phyloP scores from a whole-genome alignment of 2,888 invertebrate species.

The Cybosia mesomella region DNA sequence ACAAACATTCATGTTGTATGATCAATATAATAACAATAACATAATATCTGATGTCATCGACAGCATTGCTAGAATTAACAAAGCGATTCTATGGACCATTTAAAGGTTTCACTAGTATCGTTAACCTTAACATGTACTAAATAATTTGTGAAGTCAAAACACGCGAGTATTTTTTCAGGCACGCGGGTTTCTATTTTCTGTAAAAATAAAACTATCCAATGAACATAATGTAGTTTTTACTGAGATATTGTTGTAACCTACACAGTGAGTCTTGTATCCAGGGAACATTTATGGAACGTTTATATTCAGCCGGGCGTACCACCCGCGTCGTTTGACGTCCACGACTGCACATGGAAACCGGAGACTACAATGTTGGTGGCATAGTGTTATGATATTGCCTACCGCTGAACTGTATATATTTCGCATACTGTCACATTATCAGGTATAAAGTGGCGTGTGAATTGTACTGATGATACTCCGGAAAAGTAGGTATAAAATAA shows the following conservation, averaged over 20 bases:
- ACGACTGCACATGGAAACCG: slow-evolving; percentile 69
- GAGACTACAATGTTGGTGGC: slow-evolving; percentile 69
- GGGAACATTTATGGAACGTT: slow-evolving; percentile 72
- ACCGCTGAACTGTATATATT: slow-evolving; percentile 37
- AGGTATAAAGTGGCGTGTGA: slow-evolving; percentile 11
- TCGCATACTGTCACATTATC: slow-evolving; percentile 33
- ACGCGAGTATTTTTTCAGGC: background rate
- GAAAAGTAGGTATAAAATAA: slow-evolving; percentile 14
- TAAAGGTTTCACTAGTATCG: too few relatives aligned
- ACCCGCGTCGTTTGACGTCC: slow-evolving; percentile 75
- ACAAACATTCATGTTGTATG: slow-evolving; percentile 62
- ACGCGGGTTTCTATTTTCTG: background rate
- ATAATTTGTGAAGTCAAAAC: background rate
- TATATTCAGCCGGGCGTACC: slow-evolving; percentile 77
- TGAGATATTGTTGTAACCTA: slow-evolving; percentile 44
- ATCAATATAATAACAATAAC: slow-evolving; percentile 64
- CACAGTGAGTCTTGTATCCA: slow-evolving; percentile 59
- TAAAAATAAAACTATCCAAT: slow-evolving; percentile 30
- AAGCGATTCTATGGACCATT: slow-evolving; percentile 38
- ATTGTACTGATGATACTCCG: slow-evolving; percentile 15
- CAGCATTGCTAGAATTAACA: slow-evolving; percentile 36
- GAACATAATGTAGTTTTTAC: slow-evolving; percentile 39
- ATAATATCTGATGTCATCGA: slow-evolving; percentile 60
- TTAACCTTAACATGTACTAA: slow-evolving; percentile 30
- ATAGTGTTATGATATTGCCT: slow-evolving; percentile 57